A percentile compares a stretch with the other conserved stretches of the same genome.
phyloP scores from a whole-genome alignment of 2,888 invertebrate genomes.

The Parthenolecanium corni region DNA sequence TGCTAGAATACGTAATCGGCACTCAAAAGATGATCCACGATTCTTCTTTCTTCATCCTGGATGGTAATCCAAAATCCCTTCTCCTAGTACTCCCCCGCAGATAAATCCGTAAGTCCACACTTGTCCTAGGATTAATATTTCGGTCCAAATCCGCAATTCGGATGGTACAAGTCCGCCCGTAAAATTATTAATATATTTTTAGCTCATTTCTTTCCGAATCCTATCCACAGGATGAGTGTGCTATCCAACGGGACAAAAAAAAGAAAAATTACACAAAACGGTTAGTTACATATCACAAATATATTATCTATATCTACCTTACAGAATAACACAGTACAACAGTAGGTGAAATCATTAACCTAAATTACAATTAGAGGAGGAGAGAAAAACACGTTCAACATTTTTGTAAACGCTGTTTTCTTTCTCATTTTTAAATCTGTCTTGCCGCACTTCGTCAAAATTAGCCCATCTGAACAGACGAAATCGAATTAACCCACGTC shows the following conservation, averaged over 20 bases:
- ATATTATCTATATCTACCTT: slow-evolving; percentile 15
- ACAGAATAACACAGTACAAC: slow-evolving; percentile 11
- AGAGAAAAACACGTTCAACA: slow-evolving; percentile 9
- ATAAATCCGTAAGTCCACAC: slow-evolving; percentile 17
- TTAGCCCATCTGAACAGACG: slow-evolving; percentile 20
- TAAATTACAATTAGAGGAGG: slow-evolving; percentile 1
- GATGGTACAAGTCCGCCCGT: slow-evolving; percentile 24
- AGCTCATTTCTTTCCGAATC: slow-evolving; percentile 17
- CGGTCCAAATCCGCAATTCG: slow-evolving; percentile 22
- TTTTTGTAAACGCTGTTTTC: neutral
- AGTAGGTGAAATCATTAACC: slow-evolving; percentile 13
- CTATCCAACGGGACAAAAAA: slow-evolving; percentile 28
- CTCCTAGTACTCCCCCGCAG: slow-evolving; percentile 23
- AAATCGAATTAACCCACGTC: slow-evolving; percentile 14
- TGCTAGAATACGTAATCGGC: neutral
- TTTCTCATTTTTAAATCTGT: slow-evolving; percentile 15
- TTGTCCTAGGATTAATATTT: slow-evolving; percentile 21
- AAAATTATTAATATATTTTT: slow-evolving; percentile 7
- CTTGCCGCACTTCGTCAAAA: slow-evolving; percentile 7
- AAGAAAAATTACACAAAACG: slow-evolving; percentile 23
- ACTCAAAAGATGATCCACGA: neutral
- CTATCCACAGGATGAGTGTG: slow-evolving; percentile 28
- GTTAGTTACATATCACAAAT: slow-evolving; percentile 19
- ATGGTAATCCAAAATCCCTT: slow-evolving; percentile 20
- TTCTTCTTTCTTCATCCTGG: neutral